Conservation (phyloP, 2,113 vertebrate species). For the Progne subis region DNA sequence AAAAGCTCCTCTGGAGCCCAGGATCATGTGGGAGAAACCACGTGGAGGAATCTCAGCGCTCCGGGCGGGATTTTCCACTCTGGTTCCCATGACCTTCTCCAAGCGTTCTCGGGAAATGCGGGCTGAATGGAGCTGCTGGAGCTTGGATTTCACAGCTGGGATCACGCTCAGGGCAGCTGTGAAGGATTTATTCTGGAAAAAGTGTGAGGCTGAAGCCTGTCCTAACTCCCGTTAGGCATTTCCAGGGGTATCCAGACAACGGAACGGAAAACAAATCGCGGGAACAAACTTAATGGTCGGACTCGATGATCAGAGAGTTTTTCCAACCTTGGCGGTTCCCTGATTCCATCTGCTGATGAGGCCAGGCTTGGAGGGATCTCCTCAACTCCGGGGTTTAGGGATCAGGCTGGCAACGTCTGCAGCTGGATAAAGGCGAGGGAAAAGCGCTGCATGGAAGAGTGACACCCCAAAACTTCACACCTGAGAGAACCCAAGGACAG, state of each 20-base stretch:
- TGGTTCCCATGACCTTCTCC: not conserved
- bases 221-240: not conserved
- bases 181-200: not conserved
- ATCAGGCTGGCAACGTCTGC: not conserved
- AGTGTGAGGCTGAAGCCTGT: not conserved
- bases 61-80: not conserved
- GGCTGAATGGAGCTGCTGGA: not conserved
- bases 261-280: not conserved
- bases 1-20: not conserved
- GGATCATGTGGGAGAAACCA: not conserved
- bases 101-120: accelerated
- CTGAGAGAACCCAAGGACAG: not conserved
- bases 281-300: not conserved
- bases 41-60: not conserved
- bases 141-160: not conserved
- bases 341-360: not conserved
- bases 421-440: not conserved
- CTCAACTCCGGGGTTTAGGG: not conserved
- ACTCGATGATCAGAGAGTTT: not conserved
- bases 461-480: not conserved
- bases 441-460: too few species aligned
- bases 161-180: accelerated
- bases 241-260: not conserved
- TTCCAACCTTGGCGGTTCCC: accelerated
- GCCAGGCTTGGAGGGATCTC: not conserved